Evolutionary conservation across 2,888 invertebrate species (phyloP).

Genomic region (Ennomos fuscantarius): DNA sequence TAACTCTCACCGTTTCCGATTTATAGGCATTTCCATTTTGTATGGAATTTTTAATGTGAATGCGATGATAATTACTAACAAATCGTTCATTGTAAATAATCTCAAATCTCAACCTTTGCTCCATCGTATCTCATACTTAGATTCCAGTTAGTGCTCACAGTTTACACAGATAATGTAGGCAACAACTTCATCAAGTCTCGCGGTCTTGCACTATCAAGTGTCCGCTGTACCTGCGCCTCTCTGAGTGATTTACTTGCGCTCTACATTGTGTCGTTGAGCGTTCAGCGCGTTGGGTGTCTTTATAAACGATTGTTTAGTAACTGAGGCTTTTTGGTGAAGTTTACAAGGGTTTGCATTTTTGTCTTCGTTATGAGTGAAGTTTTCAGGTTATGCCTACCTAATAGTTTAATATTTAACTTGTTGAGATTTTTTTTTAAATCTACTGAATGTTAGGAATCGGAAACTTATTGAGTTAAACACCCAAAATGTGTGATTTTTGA

Average conservation of each 20-base stretch:
- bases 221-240: constrained; percentile 38
- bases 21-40: too few species aligned
- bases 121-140: constrained; percentile 6
- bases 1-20: too few species aligned
- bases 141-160: neutral
- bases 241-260: constrained; percentile 44
- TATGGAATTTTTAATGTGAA: too few species aligned
- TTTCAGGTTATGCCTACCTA: too few species aligned
- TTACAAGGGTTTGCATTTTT: neutral
- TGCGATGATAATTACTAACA: too few species aligned
- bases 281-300: constrained; percentile 28
- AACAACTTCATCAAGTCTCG: constrained; percentile 43
- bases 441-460: too few species aligned
- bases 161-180: constrained; percentile 22
- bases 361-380: too few species aligned
- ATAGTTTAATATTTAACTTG: neutral
- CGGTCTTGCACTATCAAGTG: constrained; percentile 37
- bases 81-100: too few species aligned
- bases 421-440: too few species aligned
- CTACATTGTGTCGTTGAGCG: constrained; percentile 32
- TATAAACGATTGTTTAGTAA: constrained; percentile 23
- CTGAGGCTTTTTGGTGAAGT: constrained; percentile 3
- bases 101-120: neutral
- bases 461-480: too few species aligned
- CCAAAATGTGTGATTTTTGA: too few species aligned